A percentile compares a stretch with the other conserved stretches of the same genome.
Evolutionary conservation across 2,113 vertebrate species (phyloP).

Genomic region (Crotalus helleri): DNA sequence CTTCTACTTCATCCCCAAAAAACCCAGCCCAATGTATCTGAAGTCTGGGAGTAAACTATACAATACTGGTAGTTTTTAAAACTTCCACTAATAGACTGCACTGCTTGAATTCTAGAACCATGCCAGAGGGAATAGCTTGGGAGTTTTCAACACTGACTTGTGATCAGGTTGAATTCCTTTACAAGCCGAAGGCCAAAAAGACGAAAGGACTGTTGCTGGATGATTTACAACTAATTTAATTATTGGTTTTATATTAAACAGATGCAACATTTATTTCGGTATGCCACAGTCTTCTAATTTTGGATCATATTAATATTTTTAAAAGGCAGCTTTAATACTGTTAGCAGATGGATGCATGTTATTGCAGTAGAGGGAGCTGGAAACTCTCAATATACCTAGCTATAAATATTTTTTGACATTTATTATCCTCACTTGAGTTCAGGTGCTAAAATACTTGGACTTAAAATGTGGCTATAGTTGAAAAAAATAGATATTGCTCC

Average conservation of each 20-base stretch:
- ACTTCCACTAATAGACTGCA: background rate
- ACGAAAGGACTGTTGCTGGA: conserved; percentile 16
- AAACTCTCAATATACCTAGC: conserved; percentile 88
- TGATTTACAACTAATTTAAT: conserved; percentile 68
- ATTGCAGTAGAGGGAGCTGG: conserved; percentile 86
- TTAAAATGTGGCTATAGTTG: conserved; percentile 70
- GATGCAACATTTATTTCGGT: conserved; percentile 47
- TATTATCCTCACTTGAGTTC: conserved; percentile 90
- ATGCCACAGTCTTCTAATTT: conserved; percentile 73
- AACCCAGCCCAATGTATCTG: background rate
- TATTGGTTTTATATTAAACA: conserved; percentile 61
- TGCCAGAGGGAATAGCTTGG: conserved; percentile 8
- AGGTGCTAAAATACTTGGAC: conserved; percentile 93
- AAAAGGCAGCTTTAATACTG: conserved; percentile 75
- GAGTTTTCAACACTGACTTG: conserved; percentile 16
- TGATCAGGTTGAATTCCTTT: conserved; percentile 46
- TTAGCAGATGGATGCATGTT: conserved; percentile 90
- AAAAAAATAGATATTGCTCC: conserved; percentile 63
- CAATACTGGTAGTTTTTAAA: background rate
- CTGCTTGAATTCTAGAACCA: background rate
- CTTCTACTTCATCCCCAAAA: background rate
- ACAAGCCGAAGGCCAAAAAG: conserved; percentile 47
- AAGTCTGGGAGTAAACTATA: too few species aligned
- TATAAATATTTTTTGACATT: conserved; percentile 96
- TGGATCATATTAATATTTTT: conserved; percentile 61